Percentiles rank a stretch among this genome's conserved stretches.
Conservation (phyloP, 2,797 vertebrate species). For the Geotrypetes seraphini region DNA sequence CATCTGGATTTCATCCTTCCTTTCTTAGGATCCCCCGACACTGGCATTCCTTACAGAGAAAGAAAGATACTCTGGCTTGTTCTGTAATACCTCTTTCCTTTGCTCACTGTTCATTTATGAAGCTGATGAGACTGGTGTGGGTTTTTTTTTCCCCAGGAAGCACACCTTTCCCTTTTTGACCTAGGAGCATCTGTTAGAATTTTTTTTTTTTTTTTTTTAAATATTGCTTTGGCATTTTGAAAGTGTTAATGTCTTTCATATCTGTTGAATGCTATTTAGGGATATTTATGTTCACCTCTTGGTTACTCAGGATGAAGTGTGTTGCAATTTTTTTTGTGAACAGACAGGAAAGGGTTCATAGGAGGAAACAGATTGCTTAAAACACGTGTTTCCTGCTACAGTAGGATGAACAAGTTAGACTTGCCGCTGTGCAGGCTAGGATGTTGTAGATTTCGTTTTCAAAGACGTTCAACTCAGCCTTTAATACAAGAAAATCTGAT, state of each 20-base stretch:
- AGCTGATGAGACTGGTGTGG: slow-evolving; percentile 47
- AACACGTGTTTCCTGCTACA: slow-evolving; percentile 64
- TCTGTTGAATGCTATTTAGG: slow-evolving; percentile 64
- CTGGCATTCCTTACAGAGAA: slow-evolving; percentile 20
- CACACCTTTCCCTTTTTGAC: slow-evolving; percentile 61
- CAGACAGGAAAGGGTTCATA: slow-evolving; percentile 55
- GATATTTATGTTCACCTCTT: slow-evolving; percentile 67
- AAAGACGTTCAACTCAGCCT: slow-evolving; percentile 43
- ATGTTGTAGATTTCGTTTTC: slow-evolving; percentile 46
- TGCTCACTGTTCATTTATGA: slow-evolving; percentile 52
- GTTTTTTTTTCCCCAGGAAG: slow-evolving; percentile 46
- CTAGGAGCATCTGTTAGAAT: slow-evolving; percentile 58
- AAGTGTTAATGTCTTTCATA: slow-evolving; percentile 60
- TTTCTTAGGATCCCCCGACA: slow-evolving; percentile 8
- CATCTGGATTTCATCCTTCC: slow-evolving; percentile 8
- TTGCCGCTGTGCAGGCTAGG: slow-evolving; percentile 47
- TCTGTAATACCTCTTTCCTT: slow-evolving; percentile 42
- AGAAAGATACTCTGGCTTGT: slow-evolving; percentile 29
- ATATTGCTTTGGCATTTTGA: slow-evolving; percentile 55
- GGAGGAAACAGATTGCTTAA: slow-evolving; percentile 62
- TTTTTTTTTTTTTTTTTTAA: slow-evolving; percentile 43
- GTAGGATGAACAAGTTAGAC: slow-evolving; percentile 61
- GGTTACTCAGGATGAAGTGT: slow-evolving; percentile 58
- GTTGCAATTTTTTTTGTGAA: slow-evolving; percentile 50
- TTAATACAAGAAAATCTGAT: too few relatives aligned